phyloP scores from a whole-genome alignment of 2,113 vertebrate species.

The Prunella himalayana region DNA sequence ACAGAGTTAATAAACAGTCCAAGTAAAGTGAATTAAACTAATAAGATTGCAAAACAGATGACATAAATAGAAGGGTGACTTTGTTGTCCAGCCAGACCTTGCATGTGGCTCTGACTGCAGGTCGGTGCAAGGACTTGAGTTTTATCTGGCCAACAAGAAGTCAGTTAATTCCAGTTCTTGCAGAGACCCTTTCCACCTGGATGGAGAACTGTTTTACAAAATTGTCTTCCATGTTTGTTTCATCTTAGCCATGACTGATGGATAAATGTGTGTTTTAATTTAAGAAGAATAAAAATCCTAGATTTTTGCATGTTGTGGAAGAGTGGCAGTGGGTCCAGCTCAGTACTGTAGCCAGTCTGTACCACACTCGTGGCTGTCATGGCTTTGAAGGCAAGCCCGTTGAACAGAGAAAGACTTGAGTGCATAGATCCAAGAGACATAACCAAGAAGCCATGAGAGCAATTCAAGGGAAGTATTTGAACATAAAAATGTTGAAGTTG shows the following conservation, averaged over 20 bases:
- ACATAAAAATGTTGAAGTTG: not conserved
- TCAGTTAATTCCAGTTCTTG: not conserved
- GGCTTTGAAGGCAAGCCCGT: not conserved
- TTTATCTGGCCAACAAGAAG: not conserved
- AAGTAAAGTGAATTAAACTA: not conserved
- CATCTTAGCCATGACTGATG: not conserved
- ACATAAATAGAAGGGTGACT: not conserved
- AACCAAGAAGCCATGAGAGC: not conserved
- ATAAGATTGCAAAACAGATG: not conserved
- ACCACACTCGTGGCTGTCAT: accelerated
- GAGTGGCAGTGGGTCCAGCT: not conserved
- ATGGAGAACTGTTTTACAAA: not conserved
- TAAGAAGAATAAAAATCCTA: not conserved
- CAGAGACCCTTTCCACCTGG: not conserved
- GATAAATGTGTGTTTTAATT: not conserved
- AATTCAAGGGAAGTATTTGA: not conserved
- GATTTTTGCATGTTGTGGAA: not conserved
- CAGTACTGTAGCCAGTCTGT: not conserved
- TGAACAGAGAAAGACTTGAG: not conserved
- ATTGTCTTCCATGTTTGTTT: not conserved
- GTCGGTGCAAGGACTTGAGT: not conserved
- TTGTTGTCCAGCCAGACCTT: not conserved
- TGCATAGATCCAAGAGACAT: not conserved
- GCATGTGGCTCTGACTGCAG: not conserved
- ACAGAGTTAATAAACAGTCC: not conserved